These are phyloP conservation scores for Agelas oroides DNA, from an alignment of 37 sponge, comb jelly and placozoan species.

Conservation along the genomic window DNA sequence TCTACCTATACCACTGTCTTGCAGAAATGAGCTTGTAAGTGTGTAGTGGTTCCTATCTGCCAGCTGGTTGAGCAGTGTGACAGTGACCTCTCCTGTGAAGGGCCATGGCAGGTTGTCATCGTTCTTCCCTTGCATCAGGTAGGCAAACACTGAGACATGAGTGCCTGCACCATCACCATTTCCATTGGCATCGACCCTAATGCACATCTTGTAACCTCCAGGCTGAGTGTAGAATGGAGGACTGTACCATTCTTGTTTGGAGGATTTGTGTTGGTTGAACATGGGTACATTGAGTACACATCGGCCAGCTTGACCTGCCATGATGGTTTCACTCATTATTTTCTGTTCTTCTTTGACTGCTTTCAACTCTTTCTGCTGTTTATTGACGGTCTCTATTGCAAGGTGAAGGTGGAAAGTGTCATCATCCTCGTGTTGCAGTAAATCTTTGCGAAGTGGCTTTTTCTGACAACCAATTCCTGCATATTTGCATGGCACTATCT, in stretches of 20 bases:
- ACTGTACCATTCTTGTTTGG: constrained; percentile 11
- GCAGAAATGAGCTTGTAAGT: not conserved
- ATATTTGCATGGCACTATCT: constrained; percentile 33
- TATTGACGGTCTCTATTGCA: constrained; percentile 22
- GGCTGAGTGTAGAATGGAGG: constrained; percentile 13
- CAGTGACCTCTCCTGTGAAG: not conserved
- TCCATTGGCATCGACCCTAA: not conserved
- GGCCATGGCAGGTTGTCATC: constrained; percentile 13
- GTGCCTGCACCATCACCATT: not conserved
- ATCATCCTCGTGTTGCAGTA: constrained; percentile 20
- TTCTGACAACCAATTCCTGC: constrained; percentile 18
- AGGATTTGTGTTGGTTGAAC: not conserved
- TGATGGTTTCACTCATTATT: too few species aligned
- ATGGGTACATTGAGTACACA: not conserved
- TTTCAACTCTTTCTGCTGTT: constrained; percentile 19
- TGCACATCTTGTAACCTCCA: constrained; percentile 23
- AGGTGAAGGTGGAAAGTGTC: constrained; percentile 3
- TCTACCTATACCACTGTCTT: too few species aligned
- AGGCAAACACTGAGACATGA: not conserved
- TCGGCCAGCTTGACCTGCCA: too few species aligned
- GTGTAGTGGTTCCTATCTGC: constrained; percentile 3
- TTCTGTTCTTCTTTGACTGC: too few species aligned
- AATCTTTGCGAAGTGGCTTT: not conserved
- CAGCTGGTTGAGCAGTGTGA: constrained; percentile 16
- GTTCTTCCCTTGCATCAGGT: not conserved